Base-by-base conservation (phyloP, 2,113 vertebrate genomes). In the Petrocephalus microphthalmus region DNA sequence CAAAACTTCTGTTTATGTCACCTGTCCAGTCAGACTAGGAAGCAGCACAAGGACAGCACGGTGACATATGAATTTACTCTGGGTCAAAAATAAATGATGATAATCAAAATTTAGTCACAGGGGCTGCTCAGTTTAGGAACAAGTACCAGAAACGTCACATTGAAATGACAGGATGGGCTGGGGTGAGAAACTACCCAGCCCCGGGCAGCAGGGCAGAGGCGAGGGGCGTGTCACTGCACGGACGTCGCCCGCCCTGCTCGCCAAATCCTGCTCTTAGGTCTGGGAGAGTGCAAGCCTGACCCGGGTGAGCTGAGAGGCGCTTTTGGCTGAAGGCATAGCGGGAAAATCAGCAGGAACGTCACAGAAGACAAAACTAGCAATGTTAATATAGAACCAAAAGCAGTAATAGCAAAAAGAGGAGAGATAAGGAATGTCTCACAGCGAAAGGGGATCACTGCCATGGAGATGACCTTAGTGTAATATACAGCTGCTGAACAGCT, bases 401-500 rank as follows among this genome's bases (percentile, higher is more conserved):
- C 8, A 1, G 81, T 22, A 74, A 87, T 81, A 11, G 49, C 22
- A 82, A 83, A 71, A 54, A 74, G 91, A 67, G 53, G 89, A 45
- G 6, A 87, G n/a, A 86, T 15, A 86, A 2, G 87, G 87, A 88
- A 89, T 89, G 37, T 57, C 89, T 71, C 33, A 89, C 57, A 42
- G 33, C 13, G 6, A 74, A 37, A 2, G 25, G 3, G 5, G 47
- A 60, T 1, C 1, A 20, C 13, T 84, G 54, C 42, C 11, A 15
- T 42, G 52, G 42, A 13, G 51, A 82, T 57, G 67, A 42, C 51
- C 20, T 25, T 51, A 54, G 84, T 88, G 22, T 83, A 42, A 83
- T 52, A 49, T 45, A 56, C 20, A n/a, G 52, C 78, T 47, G 37
- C 51, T 60, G 25, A 56, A 17, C 87, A 82, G 53, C 42, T 33